phyloP scores from a whole-genome alignment of 2,888 invertebrate genomes.

The Plebejus argus region DNA sequence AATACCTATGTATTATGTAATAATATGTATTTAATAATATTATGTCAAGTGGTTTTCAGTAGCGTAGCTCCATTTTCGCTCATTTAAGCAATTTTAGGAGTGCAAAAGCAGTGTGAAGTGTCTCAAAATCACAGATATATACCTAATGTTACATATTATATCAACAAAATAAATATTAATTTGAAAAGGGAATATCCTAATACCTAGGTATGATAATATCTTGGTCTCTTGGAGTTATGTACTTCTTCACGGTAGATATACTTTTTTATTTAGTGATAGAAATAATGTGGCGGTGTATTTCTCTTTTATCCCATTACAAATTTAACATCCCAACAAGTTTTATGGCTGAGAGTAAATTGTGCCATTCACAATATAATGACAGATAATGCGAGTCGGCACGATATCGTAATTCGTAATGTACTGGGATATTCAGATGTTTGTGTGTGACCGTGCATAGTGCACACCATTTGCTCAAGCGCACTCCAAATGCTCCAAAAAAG shows the following conservation, averaged over 20 bases:
- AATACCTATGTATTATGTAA: too few relatives aligned
- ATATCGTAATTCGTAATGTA: constrained; percentile 49
- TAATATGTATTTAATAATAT: too few relatives aligned
- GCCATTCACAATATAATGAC: constrained; percentile 76
- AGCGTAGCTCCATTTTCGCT: too few relatives aligned
- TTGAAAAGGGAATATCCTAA: not conserved
- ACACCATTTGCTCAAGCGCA: not conserved
- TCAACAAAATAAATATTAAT: too few relatives aligned
- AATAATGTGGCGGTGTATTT: not conserved
- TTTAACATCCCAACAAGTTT: constrained; percentile 57
- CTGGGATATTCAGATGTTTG: constrained; percentile 32
- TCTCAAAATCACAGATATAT: too few relatives aligned
- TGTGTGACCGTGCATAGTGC: constrained; percentile 21
- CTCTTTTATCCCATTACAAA: constrained; percentile 60
- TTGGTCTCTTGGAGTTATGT: not conserved
- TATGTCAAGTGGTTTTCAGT: too few relatives aligned
- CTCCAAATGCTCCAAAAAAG: not conserved
- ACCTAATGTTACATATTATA: too few relatives aligned
- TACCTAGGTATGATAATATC: not conserved
- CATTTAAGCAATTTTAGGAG: too few relatives aligned
- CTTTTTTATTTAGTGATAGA: not conserved
- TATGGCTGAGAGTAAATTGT: constrained; percentile 70
- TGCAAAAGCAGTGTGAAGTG: too few relatives aligned
- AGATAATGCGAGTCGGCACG: constrained; percentile 69
- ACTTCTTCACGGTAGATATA: not conserved